Evolutionary conservation across 1,140 invertebrate genomes (phyloP).

Genomic region (Adelges cooleyi): DNA sequence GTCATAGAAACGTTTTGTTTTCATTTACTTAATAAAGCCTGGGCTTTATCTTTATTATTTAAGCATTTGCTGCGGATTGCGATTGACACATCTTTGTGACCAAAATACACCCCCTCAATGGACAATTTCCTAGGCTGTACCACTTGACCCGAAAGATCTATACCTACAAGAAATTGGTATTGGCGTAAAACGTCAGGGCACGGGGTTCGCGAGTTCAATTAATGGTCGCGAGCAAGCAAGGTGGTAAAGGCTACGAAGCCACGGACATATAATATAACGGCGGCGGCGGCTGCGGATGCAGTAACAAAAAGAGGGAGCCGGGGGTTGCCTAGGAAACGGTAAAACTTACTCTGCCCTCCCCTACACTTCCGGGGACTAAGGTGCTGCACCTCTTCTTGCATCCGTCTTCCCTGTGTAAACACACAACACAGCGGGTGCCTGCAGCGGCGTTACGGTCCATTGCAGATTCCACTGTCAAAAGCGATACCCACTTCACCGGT

Average conservation of each 20-base stretch:
- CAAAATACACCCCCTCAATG: too few relatives aligned
- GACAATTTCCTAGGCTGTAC: too few relatives aligned
- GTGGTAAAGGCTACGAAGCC: constrained; percentile 12
- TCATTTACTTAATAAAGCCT: too few relatives aligned
- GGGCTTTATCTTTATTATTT: neutral
- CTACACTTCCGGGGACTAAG: too few relatives aligned
- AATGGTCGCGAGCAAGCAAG: constrained; percentile 4
- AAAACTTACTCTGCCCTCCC: neutral
- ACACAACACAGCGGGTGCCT: too few relatives aligned
- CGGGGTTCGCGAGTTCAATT: constrained; percentile 20
- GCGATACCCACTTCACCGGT: constrained; percentile 15
- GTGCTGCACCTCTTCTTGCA: too few relatives aligned
- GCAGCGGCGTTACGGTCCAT: neutral
- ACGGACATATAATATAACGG: neutral
- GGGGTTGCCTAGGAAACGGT: neutral
- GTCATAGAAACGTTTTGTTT: too few relatives aligned
- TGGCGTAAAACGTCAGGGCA: constrained; percentile 17
- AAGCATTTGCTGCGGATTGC: too few relatives aligned
- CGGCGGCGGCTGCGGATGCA: neutral
- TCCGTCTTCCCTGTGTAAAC: too few relatives aligned
- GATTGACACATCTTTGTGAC: too few relatives aligned
- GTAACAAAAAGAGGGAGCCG: constrained; percentile 24
- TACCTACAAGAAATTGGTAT: neutral
- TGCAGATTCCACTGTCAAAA: constrained; percentile 14
- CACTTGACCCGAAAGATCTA: too few relatives aligned